These are phyloP conservation scores for Oxycera nigricornis DNA, from an alignment of 2,888 invertebrate genomes.

Conservation along the genomic window DNA sequence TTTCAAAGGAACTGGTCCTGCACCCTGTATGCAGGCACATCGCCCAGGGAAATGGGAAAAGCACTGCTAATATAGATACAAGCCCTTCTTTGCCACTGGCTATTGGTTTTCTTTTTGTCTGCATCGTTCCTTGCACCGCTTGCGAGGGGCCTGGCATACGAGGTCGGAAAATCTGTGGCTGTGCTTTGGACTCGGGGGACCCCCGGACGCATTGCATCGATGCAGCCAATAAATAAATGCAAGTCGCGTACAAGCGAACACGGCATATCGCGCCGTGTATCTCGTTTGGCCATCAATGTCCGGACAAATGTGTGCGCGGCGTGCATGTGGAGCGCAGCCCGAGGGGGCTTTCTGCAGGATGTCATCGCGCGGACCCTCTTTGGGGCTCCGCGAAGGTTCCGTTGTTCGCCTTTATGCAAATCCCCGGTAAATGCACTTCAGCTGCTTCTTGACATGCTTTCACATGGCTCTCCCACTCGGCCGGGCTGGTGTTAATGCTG, in stretches of 20 bases:
- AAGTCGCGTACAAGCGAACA: constrained; percentile 48
- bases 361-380: constrained; percentile 9
- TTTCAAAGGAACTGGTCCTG: too few species aligned
- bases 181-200: too few species aligned
- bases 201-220: constrained; percentile 45
- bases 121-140: not conserved
- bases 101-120: constrained; percentile 11
- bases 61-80: not conserved
- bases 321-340: constrained; percentile 44
- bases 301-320: constrained; percentile 59
- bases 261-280: constrained; percentile 57
- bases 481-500: constrained; percentile 44
- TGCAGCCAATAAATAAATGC: constrained; percentile 48
- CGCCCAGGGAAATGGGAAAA: not conserved
- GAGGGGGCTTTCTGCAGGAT: constrained; percentile 22
- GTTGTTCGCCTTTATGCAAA: constrained; percentile 46
- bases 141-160: not conserved
- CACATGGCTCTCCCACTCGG: constrained; percentile 47
- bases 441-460: constrained; percentile 46
- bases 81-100: constrained; percentile 12
- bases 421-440: constrained; percentile 46
- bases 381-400: not conserved
- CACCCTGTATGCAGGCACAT: not conserved
- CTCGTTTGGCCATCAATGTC: constrained; percentile 62
- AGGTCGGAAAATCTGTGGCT: constrained; percentile 27